These are phyloP conservation scores for Gallinago paraguaiae DNA, from an alignment of 2,113 vertebrate species.

Conservation along the genomic window DNA sequence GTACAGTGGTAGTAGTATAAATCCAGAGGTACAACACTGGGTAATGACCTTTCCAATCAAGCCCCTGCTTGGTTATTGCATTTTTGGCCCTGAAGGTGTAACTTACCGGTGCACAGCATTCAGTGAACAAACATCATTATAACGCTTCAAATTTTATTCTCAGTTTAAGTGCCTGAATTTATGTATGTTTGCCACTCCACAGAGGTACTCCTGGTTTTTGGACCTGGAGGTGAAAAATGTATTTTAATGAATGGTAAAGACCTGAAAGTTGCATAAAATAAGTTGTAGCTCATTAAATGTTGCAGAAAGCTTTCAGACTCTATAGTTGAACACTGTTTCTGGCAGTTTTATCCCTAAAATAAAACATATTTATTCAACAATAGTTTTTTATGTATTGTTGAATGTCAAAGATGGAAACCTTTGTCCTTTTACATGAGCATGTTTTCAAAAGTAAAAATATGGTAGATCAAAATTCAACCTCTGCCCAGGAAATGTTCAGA, in stretches of 20 bases:
- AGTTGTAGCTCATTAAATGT: not conserved
- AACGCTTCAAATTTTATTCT: not conserved
- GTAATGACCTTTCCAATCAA: not conserved
- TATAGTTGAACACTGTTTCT: not conserved
- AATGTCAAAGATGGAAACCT: slow-evolving; percentile 26
- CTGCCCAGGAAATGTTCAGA: slow-evolving; percentile 14
- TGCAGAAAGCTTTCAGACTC: not conserved
- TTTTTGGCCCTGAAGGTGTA: not conserved
- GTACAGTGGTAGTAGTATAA: not conserved
- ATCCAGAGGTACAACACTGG: not conserved
- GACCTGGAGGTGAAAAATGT: not conserved
- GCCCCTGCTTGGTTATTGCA: not conserved
- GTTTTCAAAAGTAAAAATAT: slow-evolving; percentile 33
- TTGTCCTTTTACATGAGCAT: slow-evolving; percentile 7
- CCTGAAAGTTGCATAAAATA: not conserved
- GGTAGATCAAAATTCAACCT: slow-evolving; percentile 9
- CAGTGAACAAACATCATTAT: not conserved
- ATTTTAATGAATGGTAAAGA: not conserved
- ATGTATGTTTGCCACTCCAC: not conserved
- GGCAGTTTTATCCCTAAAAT: not conserved
- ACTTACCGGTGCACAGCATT: not conserved
- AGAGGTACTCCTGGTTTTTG: not conserved
- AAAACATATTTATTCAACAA: not conserved
- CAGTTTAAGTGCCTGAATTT: not conserved
- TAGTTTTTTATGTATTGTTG: not conserved